Percentiles rank a stretch among this genome's conserved stretches.
Evolutionary conservation across 2,797 vertebrate species (phyloP).

Genomic region (Fistularia tabacaria): DNA sequence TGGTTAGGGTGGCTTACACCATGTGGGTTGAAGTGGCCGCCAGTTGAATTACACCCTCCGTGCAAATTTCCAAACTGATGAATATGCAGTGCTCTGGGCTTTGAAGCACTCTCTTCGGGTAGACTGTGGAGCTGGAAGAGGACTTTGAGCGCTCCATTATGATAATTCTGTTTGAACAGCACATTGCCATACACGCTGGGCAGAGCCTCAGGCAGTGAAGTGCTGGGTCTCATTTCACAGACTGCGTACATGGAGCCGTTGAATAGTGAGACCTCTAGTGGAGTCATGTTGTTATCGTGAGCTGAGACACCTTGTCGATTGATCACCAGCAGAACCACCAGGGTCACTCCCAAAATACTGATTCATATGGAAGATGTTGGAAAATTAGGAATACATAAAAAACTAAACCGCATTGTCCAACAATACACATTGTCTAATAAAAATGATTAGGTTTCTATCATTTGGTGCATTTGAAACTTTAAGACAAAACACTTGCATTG

Average conservation of each 20-base stretch:
- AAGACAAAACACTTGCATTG: too few relatives aligned
- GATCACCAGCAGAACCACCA: conserved; percentile 47
- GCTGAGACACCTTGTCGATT: conserved; percentile 30
- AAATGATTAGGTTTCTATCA: too few relatives aligned
- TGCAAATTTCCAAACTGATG: conserved; percentile 87
- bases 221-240: conserved; percentile 79
- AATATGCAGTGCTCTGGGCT: conserved; percentile 84
- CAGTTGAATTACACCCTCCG: conserved; percentile 81
- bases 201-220: conserved; percentile 60
- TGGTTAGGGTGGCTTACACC: conserved; percentile 80
- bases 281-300: conserved; percentile 15
- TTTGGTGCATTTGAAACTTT: too few relatives aligned
- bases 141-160: conserved; percentile 70
- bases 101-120: conserved; percentile 35
- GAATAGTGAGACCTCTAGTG: conserved; percentile 60
- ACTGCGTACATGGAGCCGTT: conserved; percentile 76
- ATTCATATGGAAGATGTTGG: conserved; percentile 44
- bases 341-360: conserved; percentile 10
- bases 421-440: too few relatives aligned
- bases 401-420: neutral
- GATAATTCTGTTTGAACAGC: conserved; percentile 79
- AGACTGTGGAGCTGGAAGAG: conserved; percentile 80
- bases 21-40: conserved; percentile 87
- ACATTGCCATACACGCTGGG: conserved; percentile 80
- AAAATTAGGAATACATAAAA: neutral